phyloP scores from a whole-genome alignment of 2,888 invertebrate genomes.

The Nomada goodeniana region DNA sequence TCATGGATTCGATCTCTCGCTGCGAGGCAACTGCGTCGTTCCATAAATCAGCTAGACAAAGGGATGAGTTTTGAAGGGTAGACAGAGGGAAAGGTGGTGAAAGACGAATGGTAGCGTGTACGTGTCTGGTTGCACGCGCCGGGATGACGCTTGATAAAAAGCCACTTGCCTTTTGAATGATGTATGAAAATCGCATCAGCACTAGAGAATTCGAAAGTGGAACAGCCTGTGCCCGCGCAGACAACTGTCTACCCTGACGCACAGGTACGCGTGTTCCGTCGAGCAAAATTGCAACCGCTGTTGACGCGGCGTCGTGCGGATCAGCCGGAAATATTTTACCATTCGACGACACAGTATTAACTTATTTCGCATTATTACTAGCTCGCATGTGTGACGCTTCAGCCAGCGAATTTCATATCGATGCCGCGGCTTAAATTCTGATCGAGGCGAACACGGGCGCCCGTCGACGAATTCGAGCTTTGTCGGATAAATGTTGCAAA shows the following conservation, averaged over 20 bases:
- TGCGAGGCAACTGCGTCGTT: slow-evolving; percentile 17
- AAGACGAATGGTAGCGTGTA: slow-evolving; percentile 27
- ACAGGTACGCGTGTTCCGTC: neutral
- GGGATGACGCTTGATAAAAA: slow-evolving; percentile 44
- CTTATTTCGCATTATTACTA: slow-evolving; percentile 37
- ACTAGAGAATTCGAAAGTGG: neutral
- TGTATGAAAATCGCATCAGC: slow-evolving; percentile 47
- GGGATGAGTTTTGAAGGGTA: slow-evolving; percentile 32
- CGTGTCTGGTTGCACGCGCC: slow-evolving; percentile 17
- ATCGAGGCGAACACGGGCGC: neutral
- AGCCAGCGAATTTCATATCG: slow-evolving; percentile 23
- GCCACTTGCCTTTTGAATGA: slow-evolving; percentile 35
- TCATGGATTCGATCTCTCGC: slow-evolving; percentile 15
- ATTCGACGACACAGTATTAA: slow-evolving; percentile 45
- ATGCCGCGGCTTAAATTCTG: neutral
- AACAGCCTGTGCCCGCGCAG: neutral
- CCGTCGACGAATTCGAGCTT: neutral
- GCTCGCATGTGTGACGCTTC: neutral
- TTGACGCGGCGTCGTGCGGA: slow-evolving; percentile 33
- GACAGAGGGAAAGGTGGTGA: slow-evolving; percentile 34
- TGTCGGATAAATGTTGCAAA: slow-evolving; percentile 39
- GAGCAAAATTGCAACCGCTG: slow-evolving; percentile 3
- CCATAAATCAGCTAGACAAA: slow-evolving; percentile 59
- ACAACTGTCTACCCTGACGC: no score
- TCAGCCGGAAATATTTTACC: slow-evolving; percentile 34